Conservation (phyloP, 2,888 invertebrate species). For the Osmoderma eremita region DNA sequence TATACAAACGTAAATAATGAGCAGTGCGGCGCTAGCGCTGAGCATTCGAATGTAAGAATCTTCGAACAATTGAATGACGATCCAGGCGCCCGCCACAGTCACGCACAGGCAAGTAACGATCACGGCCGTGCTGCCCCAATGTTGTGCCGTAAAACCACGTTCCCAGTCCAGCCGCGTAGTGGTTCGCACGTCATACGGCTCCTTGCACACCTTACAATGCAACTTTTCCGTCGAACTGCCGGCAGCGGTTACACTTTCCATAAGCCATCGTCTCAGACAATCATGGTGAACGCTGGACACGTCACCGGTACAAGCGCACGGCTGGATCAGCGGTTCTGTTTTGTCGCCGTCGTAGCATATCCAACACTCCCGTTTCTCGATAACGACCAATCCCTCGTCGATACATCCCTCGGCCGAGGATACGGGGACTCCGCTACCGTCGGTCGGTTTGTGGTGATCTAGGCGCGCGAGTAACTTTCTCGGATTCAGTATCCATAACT, state of each 20-base stretch:
- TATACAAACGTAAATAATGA: constrained; percentile 86
- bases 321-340: constrained; percentile 85
- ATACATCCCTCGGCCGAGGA: constrained; percentile 60
- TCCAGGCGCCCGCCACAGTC: constrained; percentile 82
- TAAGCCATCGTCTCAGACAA: constrained; percentile 88
- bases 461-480: constrained; percentile 78
- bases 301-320: constrained; percentile 91
- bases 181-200: constrained; percentile 81
- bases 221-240: constrained; percentile 47
- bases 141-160: constrained; percentile 82
- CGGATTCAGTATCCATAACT: constrained; percentile 93
- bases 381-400: constrained; percentile 56
- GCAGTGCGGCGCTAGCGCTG: constrained; percentile 82
- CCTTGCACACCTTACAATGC: constrained; percentile 80
- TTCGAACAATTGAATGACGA: constrained; percentile 79
- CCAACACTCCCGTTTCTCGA: constrained; percentile 84
- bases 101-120: constrained; percentile 82
- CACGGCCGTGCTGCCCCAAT: constrained; percentile 85
- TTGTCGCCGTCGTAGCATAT: constrained; percentile 90
- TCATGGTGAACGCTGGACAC: constrained; percentile 93
- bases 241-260: constrained; percentile 70
- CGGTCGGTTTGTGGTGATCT: constrained; percentile 44
- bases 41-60: constrained; percentile 82
- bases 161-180: constrained; percentile 85
- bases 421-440: neutral